A percentile compares a stretch with the other conserved stretches of the same genome.
phyloP scores from a whole-genome alignment of 2,113 vertebrate genomes.

The Microcebus jonahi region DNA sequence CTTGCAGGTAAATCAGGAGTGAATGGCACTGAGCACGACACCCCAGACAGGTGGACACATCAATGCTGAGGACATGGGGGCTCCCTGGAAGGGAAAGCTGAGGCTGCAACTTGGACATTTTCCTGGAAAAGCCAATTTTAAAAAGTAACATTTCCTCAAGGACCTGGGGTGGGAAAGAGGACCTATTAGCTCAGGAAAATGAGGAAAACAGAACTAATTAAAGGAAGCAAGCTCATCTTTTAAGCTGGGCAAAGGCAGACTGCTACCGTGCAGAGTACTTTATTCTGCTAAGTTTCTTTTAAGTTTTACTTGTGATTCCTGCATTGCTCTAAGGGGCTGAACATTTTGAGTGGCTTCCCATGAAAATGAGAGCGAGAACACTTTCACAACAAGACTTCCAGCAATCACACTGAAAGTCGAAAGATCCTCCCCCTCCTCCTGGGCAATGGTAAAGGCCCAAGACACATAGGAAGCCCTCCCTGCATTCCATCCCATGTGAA shows the following conservation, averaged over 20 bases:
- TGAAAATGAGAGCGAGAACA: not conserved
- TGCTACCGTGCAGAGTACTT: not conserved
- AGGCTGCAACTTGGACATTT: not conserved
- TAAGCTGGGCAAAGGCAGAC: not conserved
- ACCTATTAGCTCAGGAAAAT: not conserved
- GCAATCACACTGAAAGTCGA: not conserved
- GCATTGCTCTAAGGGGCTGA: not conserved
- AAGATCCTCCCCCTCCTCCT: not conserved
- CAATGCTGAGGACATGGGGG: no score
- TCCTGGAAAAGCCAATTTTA: not conserved
- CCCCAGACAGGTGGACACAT: not conserved
- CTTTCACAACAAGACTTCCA: not conserved
- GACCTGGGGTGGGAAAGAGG: not conserved
- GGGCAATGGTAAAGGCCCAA: fast-evolving
- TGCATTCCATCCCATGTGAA: not conserved
- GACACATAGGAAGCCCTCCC: fast-evolving
- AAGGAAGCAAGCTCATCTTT: not conserved
- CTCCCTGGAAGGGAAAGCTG: not conserved
- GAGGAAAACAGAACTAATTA: not conserved
- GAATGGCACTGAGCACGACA: not conserved
- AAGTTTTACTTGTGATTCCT: not conserved
- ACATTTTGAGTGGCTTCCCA: not conserved
- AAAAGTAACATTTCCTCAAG: not conserved
- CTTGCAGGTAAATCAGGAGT: not conserved
- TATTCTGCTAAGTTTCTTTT: not conserved